A percentile compares a stretch with the other conserved stretches of the same genome.
These are phyloP conservation scores for Anoplolepis gracilipes DNA, from an alignment of 1,140 invertebrate species.

Conservation along the genomic window DNA sequence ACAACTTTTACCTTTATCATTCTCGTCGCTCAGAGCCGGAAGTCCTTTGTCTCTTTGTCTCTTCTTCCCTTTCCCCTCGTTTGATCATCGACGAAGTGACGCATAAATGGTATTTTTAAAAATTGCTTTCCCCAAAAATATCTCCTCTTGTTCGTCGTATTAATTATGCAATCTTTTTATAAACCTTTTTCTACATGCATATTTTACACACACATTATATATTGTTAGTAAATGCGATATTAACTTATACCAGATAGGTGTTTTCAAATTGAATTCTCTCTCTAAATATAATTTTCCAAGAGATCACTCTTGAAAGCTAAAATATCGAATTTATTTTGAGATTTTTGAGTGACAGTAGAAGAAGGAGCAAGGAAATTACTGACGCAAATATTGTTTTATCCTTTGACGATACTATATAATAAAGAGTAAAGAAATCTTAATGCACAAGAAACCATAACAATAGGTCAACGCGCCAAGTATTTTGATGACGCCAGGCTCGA, in stretches of 20 bases:
- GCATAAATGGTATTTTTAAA: slow-evolving; percentile 58
- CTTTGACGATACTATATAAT: neutral
- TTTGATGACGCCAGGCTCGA: neutral
- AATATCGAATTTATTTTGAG: neutral
- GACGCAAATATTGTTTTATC: neutral
- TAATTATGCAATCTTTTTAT: slow-evolving; percentile 4
- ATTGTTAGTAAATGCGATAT: neutral
- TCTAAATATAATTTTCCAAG: neutral
- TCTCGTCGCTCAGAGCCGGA: slow-evolving; percentile 33
- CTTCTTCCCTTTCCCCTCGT: slow-evolving; percentile 12
- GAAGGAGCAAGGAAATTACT: neutral
- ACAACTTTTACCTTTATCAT: slow-evolving; percentile 61
- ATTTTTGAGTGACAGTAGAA: neutral
- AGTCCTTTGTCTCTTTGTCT: slow-evolving; percentile 62
- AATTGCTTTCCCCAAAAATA: slow-evolving; percentile 26
- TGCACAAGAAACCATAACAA: neutral
- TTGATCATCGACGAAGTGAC: slow-evolving; percentile 23
- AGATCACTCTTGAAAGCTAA: neutral
- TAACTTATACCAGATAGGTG: neutral
- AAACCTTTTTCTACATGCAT: neutral
- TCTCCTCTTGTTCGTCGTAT: neutral
- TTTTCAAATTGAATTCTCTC: neutral
- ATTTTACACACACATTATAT: neutral
- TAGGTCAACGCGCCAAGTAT: neutral
- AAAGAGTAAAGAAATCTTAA: neutral